Base-by-base conservation (phyloP, 2,888 invertebrate species). In the Conistra vaccinii region DNA sequence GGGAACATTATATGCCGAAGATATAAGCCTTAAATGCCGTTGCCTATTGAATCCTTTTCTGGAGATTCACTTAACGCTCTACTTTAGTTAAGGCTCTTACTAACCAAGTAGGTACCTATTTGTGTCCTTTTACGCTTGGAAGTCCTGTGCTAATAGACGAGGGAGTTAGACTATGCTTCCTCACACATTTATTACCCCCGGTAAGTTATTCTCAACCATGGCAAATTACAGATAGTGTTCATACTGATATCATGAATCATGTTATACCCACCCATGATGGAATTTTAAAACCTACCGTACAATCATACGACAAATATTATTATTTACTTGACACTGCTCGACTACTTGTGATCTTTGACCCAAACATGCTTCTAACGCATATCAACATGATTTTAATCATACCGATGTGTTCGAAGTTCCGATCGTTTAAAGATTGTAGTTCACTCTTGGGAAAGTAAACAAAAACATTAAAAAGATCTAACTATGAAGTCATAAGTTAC, bases 291-390 rank as follows among this genome's bases (percentile, higher is more conserved):
- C 53, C 39, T 35, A 48, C 0, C 17, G 7, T 9, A 39, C 39
- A 10, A 39, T 39, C 42, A n/a, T 26, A 32, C 32, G n/a, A 57
- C 14, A 61, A 66, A 61, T 66, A 61, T 67, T 82, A 67, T 45
- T 76, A 82, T 78, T 83, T 68, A 63, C 29, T 62, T 70, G 26
- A 65, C 48, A 29, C 29, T 23, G 35, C 57, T 58, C n/a, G 39
- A 29, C 29, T 23, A 29, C 61, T 58, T 32, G 32, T 26, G 57
- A 65, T 61, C 80, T 67, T 80, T 81, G 60, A 67, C 55, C 58
- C 23, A 39, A 78, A 62, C 73, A 84, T 66, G 73, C 45, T 58
- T 53, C 26, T 23, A 51, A 20, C 7, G 45, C 55, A n/a, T 74
- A 48, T 66, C 17, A 3, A 39, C 77, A 48, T 58, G 23, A 20